A percentile compares a stretch with the other conserved stretches of the same genome.
Evolutionary conservation across 2,797 vertebrate species (phyloP).

Genomic region (Sebastes minor): DNA sequence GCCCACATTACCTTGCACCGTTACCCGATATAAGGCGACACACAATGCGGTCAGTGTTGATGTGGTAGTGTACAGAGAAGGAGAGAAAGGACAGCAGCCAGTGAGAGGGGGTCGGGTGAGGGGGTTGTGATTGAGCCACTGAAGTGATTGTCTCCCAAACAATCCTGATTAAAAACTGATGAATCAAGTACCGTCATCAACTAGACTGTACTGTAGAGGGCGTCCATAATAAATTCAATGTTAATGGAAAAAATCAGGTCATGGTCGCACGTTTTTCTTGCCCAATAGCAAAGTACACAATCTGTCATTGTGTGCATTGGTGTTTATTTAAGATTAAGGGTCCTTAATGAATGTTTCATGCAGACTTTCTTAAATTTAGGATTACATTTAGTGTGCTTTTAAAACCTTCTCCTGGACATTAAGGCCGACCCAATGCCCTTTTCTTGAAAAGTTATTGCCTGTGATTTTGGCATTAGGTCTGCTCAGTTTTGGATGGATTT

Average conservation of each 20-base stretch:
- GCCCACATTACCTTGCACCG: slow-evolving; percentile 60
- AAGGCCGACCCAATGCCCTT: neutral
- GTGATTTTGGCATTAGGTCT: neutral
- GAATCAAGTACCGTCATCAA: slow-evolving; percentile 39
- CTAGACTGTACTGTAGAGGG: neutral
- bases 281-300: neutral
- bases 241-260: slow-evolving; percentile 3
- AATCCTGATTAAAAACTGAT: slow-evolving; percentile 66
- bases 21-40: slow-evolving; percentile 70
- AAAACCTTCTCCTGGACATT: neutral
- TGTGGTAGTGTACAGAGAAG: slow-evolving; percentile 33
- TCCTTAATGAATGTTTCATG: neutral
- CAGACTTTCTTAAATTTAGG: neutral
- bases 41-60: slow-evolving; percentile 79
- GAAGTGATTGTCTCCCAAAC: slow-evolving; percentile 53
- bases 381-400: neutral
- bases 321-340: neutral
- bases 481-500: neutral
- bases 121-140: slow-evolving; percentile 37
- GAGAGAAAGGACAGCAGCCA: slow-evolving; percentile 50
- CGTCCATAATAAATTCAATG: neutral
- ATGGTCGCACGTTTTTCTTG: neutral
- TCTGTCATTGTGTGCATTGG: neutral
- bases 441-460: neutral
- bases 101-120: slow-evolving; percentile 23